A percentile compares a stretch with the other conserved stretches of the same genome.
phyloP scores from a whole-genome alignment of 2,797 vertebrate genomes.

The Prionace glauca region DNA sequence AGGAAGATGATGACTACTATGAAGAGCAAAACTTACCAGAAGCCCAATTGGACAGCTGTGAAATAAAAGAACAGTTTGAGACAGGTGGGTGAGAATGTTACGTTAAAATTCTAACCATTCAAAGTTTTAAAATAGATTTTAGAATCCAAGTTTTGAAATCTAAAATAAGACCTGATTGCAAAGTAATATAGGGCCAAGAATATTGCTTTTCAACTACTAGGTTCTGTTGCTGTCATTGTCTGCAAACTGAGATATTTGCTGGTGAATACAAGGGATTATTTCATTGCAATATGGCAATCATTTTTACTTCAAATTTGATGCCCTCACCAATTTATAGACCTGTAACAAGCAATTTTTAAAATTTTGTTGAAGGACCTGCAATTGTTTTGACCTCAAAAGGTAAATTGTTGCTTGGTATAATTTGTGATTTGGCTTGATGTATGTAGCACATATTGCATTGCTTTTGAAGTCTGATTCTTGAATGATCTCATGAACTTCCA shows the following conservation, averaged over 20 bases:
- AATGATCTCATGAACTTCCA: background rate
- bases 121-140: background rate
- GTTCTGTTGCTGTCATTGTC: no score
- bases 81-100: background rate
- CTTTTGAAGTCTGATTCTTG: background rate
- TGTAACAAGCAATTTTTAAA: no score
- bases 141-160: background rate
- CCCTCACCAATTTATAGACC: no score
- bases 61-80: constrained; percentile 1
- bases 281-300: background rate
- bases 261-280: background rate
- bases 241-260: background rate
- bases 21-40: constrained; percentile 24
- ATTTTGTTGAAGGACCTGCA: no score
- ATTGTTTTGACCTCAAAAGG: no score
- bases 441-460: background rate
- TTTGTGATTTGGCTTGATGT: background rate
- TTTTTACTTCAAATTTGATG: background rate
- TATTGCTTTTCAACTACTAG: background rate
- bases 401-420: background rate
- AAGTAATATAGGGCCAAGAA: background rate
- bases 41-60: background rate
- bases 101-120: background rate
- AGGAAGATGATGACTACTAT: constrained; percentile 12
- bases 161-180: background rate